These are phyloP conservation scores for Periplaneta americana DNA, from an alignment of 1,140 invertebrate genomes.

Conservation along the genomic window DNA sequence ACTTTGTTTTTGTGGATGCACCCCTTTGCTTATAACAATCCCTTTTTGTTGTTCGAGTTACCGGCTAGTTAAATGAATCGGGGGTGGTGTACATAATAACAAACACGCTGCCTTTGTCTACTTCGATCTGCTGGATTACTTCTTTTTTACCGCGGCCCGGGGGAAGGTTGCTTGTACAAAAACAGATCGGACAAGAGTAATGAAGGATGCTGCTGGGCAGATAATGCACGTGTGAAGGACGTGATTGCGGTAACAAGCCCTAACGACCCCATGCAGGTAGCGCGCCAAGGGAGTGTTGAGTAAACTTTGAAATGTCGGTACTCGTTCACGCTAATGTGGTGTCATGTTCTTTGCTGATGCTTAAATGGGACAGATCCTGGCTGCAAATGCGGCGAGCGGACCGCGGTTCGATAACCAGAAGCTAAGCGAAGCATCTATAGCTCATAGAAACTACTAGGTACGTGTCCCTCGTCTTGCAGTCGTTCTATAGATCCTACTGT, in stretches of 20 bases:
- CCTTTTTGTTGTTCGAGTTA: neutral
- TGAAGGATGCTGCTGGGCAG: neutral
- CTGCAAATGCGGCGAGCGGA: too few relatives aligned
- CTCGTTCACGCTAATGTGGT: too few relatives aligned
- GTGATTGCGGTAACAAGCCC: neutral
- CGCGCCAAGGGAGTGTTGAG: too few relatives aligned
- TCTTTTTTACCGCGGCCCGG: neutral
- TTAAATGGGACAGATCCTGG: too few relatives aligned
- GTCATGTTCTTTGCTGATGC: too few relatives aligned
- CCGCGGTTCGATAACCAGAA: too few relatives aligned
- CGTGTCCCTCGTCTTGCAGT: too few relatives aligned
- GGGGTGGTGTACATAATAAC: neutral
- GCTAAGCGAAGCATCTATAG: too few relatives aligned
- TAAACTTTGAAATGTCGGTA: too few relatives aligned
- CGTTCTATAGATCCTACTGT: too few relatives aligned
- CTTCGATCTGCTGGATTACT: neutral
- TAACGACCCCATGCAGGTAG: neutral
- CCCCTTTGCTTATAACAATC: neutral
- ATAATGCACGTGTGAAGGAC: neutral
- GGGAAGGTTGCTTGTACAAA: neutral
- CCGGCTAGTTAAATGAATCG: neutral
- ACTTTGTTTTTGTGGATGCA: neutral
- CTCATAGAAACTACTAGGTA: too few relatives aligned
- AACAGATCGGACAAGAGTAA: neutral
- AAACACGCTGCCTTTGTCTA: neutral